A percentile compares a stretch with the other conserved stretches of the same genome.
phyloP scores from a whole-genome alignment of 2,113 vertebrate species.

The Gnathonemus longibarbis region DNA sequence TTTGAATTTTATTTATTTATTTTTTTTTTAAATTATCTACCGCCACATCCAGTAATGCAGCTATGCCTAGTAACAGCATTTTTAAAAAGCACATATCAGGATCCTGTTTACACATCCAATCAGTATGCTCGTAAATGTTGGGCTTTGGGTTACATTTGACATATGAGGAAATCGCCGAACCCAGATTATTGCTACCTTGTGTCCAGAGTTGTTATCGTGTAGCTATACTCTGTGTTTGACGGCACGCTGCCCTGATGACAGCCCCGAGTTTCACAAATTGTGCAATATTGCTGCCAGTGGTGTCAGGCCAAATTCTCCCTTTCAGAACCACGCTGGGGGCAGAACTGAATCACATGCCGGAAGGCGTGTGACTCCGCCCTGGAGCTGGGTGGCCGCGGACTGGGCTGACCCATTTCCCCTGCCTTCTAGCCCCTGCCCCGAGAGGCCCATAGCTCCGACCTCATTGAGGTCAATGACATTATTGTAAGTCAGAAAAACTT shows the following conservation, averaged over 20 bases:
- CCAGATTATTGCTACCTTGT: not conserved
- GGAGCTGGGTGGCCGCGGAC: not conserved
- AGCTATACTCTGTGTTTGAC: not conserved
- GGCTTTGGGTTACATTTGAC: not conserved
- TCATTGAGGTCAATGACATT: conserved; percentile 1
- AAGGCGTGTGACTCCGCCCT: not conserved
- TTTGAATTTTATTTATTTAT: not conserved
- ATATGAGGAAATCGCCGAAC: not conserved
- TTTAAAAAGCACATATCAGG: not conserved
- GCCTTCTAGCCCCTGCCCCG: not conserved
- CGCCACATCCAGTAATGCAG: not conserved
- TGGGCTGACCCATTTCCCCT: not conserved
- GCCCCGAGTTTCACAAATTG: not conserved
- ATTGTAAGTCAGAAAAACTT: not conserved
- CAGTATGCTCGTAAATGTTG: not conserved
- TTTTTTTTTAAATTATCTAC: not conserved
- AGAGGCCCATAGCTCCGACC: not conserved
- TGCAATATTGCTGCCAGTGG: not conserved
- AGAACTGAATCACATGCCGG: not conserved
- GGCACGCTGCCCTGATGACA: not conserved
- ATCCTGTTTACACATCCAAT: not conserved
- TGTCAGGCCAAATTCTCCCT: not conserved
- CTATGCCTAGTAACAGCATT: not conserved
- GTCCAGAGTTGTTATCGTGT: not conserved
- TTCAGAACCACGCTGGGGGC: not conserved